phyloP scores from a whole-genome alignment of 2,888 invertebrate genomes.

The Lacanobia wlatinum region DNA sequence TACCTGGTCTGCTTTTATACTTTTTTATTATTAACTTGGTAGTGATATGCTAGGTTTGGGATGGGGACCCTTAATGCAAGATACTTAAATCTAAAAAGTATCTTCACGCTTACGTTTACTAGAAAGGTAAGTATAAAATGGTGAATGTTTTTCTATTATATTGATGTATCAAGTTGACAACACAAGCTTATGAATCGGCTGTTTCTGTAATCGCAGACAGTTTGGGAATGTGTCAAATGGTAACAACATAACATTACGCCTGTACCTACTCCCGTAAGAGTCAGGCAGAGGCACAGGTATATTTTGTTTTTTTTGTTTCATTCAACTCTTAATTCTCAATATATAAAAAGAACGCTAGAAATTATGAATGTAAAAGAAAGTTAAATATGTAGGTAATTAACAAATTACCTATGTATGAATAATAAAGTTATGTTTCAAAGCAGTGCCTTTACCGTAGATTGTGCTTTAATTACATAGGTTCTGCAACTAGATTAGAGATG shows the following conservation, averaged over 20 bases:
- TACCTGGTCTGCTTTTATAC: constrained; percentile 12
- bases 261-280: neutral
- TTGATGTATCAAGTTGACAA: neutral
- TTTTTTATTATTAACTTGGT: constrained; percentile 12
- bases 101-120: neutral
- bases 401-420: neutral
- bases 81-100: neutral
- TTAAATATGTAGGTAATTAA: neutral
- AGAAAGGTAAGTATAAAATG: neutral
- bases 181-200: neutral
- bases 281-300: neutral
- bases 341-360: neutral
- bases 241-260: neutral
- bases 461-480: constrained; percentile 22
- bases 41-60: constrained; percentile 4
- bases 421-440: constrained; percentile 18
- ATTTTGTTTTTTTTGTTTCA: neutral
- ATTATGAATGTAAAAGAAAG: constrained; percentile 2
- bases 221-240: neutral
- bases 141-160: constrained; percentile 9
- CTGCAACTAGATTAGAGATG: constrained; percentile 31
- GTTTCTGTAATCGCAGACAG: neutral
- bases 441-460: constrained; percentile 47
- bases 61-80: constrained; percentile 1
- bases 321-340: neutral